Evolutionary conservation across 2,797 vertebrate species (phyloP).

Genomic region (Sphaeramia orbicularis): DNA sequence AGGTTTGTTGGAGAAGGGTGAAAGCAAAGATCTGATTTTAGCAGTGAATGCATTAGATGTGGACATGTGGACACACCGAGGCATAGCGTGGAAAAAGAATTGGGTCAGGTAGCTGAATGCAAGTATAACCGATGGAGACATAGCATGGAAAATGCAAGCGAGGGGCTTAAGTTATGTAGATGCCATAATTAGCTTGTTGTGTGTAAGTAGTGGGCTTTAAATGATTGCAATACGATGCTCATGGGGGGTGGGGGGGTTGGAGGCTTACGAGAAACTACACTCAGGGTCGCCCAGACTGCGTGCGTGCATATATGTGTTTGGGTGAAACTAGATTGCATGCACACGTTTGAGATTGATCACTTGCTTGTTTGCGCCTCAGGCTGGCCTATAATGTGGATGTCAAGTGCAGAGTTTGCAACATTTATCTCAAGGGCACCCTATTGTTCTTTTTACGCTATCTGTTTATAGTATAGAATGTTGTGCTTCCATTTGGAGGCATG

Average conservation of each 20-base stretch:
- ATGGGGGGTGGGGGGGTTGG: slow-evolving; percentile 17
- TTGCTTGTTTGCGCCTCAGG: slow-evolving; percentile 41
- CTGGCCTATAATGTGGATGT: slow-evolving; percentile 35
- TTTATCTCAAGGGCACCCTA: slow-evolving; percentile 11
- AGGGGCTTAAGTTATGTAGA: slow-evolving; percentile 66
- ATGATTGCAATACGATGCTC: slow-evolving; percentile 71
- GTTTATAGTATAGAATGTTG: slow-evolving; percentile 2
- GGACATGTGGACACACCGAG: slow-evolving; percentile 31
- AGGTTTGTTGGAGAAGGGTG: not conserved
- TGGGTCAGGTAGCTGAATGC: slow-evolving; percentile 57
- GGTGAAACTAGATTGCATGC: slow-evolving; percentile 42
- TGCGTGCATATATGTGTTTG: slow-evolving; percentile 23
- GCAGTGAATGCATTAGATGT: slow-evolving; percentile 45
- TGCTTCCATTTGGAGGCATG: slow-evolving; percentile 41
- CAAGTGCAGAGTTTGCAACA: slow-evolving; percentile 22
- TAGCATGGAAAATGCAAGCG: slow-evolving; percentile 72
- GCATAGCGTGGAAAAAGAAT: slow-evolving; percentile 51
- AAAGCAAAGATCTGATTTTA: slow-evolving; percentile 43
- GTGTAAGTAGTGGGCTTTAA: slow-evolving; percentile 71
- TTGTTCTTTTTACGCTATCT: slow-evolving; percentile 42
- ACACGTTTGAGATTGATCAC: slow-evolving; percentile 54
- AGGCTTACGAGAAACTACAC: slow-evolving; percentile 63
- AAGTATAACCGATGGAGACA: slow-evolving; percentile 60
- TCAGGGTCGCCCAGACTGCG: slow-evolving; percentile 18
- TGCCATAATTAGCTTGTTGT: slow-evolving; percentile 75